Evolutionary conservation across 2,888 invertebrate genomes (phyloP), one percentile per base, ranked within the genome.

Genomic region (Chrysopilus asiliformis): DNA sequence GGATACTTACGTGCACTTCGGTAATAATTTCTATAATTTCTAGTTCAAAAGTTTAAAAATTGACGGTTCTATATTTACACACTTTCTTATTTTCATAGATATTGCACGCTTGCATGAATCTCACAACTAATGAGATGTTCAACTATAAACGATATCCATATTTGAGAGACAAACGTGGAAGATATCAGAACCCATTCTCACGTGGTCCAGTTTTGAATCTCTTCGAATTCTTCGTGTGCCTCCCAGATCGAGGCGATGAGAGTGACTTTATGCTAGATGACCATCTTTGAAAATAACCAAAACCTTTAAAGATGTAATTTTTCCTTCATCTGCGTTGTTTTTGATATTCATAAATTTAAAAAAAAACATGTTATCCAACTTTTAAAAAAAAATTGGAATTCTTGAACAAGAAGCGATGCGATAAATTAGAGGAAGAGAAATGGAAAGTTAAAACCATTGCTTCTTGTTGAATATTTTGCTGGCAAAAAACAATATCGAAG

Each of bases 91-190:
- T 42, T 45, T 68, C 67, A 14, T 67, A 91, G 90, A 75, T 89
- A 34, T 67, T 89, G 15, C 89, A 91, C 58, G 89, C 87, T 9
- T 83, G 86, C 55, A 84, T 86, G 83, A 93, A 93, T 66, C 65
- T 91, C 41, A 91, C 93, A 6, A 90, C 90, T 30, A 93, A 91
- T 59, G 91, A 93, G 65, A 86, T 89, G 82, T 85, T 90, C 57
- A 91, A 91, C 65, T 85, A 85, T 59, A 87, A 87, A 56, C 71
- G 90, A 34, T 91, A 91, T 59, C 81, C 86, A 0, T 91, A 93
- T 58, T 61, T 93, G 43, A 70, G 89, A 36, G 90, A 91, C 58
- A 86, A 84, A 54, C 72, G 83, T 40, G 91, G 91, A 3, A 74
- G 81, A 43, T 91, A 87, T 58, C 77, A 81, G 55, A 93, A 91